Percentiles rank a stretch among this genome's conserved stretches.
These are phyloP conservation scores for Drosophila truncata DNA, from an alignment of 1,140 invertebrate genomes.

Conservation along the genomic window DNA sequence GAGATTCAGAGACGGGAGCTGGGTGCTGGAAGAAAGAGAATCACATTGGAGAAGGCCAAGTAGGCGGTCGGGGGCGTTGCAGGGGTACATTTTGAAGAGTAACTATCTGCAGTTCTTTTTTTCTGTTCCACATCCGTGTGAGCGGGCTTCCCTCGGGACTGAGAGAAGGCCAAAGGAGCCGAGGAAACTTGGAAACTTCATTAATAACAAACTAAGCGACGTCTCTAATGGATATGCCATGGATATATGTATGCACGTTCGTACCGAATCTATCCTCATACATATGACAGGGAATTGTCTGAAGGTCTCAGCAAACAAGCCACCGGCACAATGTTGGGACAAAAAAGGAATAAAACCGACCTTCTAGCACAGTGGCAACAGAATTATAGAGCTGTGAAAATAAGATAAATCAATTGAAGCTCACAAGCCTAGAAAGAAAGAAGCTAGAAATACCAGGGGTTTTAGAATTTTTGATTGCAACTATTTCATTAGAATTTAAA, in stretches of 20 bases:
- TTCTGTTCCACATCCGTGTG: slow-evolving; percentile 12
- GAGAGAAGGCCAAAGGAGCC: slow-evolving; percentile 15
- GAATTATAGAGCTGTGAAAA: neutral
- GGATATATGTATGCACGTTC: slow-evolving; percentile 53
- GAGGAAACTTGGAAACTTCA: slow-evolving; percentile 71
- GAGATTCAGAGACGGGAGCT: neutral
- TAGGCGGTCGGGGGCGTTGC: slow-evolving; percentile 34
- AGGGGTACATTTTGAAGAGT: slow-evolving; percentile 42
- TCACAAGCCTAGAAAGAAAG: too few relatives aligned
- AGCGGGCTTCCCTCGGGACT: slow-evolving; percentile 32
- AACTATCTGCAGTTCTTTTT: slow-evolving; percentile 45
- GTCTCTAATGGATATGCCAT: slow-evolving; percentile 52
- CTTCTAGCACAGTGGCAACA: neutral
- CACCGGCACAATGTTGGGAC: slow-evolving; percentile 10
- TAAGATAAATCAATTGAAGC: neutral
- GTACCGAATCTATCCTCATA: slow-evolving; percentile 8
- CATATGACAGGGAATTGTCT: slow-evolving; percentile 57
- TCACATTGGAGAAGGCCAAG: slow-evolving; percentile 37
- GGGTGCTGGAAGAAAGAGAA: slow-evolving; percentile 35
- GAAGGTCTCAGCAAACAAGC: slow-evolving; percentile 47
- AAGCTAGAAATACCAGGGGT: neutral
- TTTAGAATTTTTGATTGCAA: neutral
- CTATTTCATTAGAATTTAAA: neutral
- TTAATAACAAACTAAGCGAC: slow-evolving; percentile 76
- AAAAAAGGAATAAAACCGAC: slow-evolving; percentile 3